These are phyloP conservation scores for Caerostris darwini DNA, from an alignment of 1,140 invertebrate genomes.

Conservation along the genomic window DNA sequence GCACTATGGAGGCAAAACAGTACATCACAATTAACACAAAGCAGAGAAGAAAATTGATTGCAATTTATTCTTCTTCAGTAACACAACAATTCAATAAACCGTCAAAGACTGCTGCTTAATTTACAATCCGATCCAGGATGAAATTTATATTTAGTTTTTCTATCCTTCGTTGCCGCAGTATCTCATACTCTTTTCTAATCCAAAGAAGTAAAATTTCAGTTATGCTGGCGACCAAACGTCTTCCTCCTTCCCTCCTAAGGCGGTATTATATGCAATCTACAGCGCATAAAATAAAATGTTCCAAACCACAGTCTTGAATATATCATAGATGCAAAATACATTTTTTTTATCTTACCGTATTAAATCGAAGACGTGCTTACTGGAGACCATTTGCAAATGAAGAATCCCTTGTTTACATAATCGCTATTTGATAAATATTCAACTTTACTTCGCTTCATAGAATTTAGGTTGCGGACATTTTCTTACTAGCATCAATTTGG, in stretches of 20 bases:
- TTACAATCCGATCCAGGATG: not conserved
- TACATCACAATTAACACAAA: too few species aligned
- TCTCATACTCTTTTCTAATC: conserved; percentile 5
- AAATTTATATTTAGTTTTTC: conserved; percentile 28
- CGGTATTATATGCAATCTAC: conserved; percentile 45
- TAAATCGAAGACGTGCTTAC: conserved; percentile 27
- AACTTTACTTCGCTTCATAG: conserved; percentile 18
- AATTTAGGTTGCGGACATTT: not conserved
- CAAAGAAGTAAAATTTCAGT: not conserved
- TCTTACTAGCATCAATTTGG: conserved; percentile 35
- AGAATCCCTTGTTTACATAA: conserved; percentile 42
- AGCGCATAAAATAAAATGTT: conserved; percentile 52
- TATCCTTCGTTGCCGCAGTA: not conserved
- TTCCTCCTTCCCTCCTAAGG: conserved; percentile 38
- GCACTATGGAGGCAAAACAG: not conserved
- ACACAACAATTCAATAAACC: conserved; percentile 10
- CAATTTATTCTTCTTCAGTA: not conserved
- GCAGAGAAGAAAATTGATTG: not conserved
- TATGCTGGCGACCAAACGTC: conserved; percentile 19
- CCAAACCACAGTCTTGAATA: conserved; percentile 7
- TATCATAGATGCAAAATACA: not conserved
- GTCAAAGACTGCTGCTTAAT: conserved; percentile 19
- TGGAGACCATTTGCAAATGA: conserved; percentile 65
- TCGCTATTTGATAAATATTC: conserved; percentile 40
- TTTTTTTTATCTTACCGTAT: not conserved